A percentile compares a stretch with the other conserved stretches of the same genome.
Conservation (phyloP, 2,113 vertebrate genomes). For the Okapia johnstoni region DNA sequence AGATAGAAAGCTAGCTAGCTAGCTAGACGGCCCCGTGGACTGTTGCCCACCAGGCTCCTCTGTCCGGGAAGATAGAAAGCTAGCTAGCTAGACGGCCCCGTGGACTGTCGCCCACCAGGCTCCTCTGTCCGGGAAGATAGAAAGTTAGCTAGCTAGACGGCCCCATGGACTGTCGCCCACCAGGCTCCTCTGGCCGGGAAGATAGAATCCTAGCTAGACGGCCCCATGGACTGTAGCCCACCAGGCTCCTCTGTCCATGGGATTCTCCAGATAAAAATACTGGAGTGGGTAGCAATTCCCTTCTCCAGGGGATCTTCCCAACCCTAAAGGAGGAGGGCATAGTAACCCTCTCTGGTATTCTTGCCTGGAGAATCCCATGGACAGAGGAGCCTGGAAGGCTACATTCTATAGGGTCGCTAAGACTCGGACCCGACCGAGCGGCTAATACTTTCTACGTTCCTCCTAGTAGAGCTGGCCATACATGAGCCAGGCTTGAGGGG, state of each 20-base stretch:
- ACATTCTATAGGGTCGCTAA: background rate
- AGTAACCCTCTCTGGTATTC: background rate
- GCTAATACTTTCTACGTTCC: background rate
- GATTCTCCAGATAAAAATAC: background rate
- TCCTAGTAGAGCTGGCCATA: fast-evolving
- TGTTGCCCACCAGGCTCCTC: too few species aligned
- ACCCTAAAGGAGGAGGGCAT: background rate
- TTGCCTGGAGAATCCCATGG: background rate
- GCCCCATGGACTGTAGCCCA: background rate
- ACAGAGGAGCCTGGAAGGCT: background rate
- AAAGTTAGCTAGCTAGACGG: too few species aligned
- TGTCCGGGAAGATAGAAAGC: too few species aligned
- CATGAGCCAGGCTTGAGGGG: background rate
- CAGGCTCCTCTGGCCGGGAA: too few species aligned
- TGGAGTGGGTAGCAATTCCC: background rate
- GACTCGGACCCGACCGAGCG: background rate
- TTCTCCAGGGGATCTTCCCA: background rate
- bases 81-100: too few species aligned
- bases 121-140: too few species aligned
- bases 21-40: too few species aligned
- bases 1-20: too few species aligned
- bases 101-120: too few species aligned
- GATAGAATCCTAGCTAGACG: background rate
- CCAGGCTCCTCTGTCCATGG: background rate
- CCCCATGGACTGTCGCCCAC: too few species aligned